Evolutionary conservation across 2,888 invertebrate genomes (phyloP), one percentile per base, ranked within the genome.

Genomic region (Pomacea canaliculata): DNA sequence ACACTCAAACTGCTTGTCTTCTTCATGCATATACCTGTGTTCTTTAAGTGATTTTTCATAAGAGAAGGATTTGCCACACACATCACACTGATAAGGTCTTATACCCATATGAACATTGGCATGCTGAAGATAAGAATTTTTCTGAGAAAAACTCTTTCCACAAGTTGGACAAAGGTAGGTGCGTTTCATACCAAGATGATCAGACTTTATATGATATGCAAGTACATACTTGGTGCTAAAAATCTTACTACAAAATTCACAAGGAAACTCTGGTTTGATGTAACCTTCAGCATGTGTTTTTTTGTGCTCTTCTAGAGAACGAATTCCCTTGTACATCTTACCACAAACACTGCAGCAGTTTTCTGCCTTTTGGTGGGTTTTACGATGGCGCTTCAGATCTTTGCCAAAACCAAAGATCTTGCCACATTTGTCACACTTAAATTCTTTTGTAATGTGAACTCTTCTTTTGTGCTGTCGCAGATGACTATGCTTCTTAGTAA

Each of bases 1-100:
- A 81, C 91, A 91, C 69, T 84, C 86, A 83, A 91, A 91, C 56
- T 86, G 84, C 67, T 88, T 84, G 10, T 84, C 82, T 23, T 88
- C 85, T 72, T 87, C 83, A 79, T 90, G 90, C 80, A 89, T 87
- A 77, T 86, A 88, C 65, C 84, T 87, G 82, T 90, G 90, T 67
- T 86, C 85, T 73, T 83, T 85, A 71, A 88, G 70, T 0, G 86
- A 85, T 71, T 86, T 87, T 76, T 86, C 85, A 80, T 86, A 86
- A 1, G 86, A 81, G 77, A 88, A 88, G 0, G 82, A 79, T 80
- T 83, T 81, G 48, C 85, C 85, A 82, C 88, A 88, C 27, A 84
- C 78, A 27, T 87, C 84, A 85, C 88, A 88, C 56, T 84, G 79
- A 80, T 83, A 85, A 16, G 87, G 87, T 59, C 82, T 83, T 10